These are phyloP conservation scores for Zosterops hypoxanthus DNA, from an alignment of 2,113 vertebrate species.

Conservation along the genomic window DNA sequence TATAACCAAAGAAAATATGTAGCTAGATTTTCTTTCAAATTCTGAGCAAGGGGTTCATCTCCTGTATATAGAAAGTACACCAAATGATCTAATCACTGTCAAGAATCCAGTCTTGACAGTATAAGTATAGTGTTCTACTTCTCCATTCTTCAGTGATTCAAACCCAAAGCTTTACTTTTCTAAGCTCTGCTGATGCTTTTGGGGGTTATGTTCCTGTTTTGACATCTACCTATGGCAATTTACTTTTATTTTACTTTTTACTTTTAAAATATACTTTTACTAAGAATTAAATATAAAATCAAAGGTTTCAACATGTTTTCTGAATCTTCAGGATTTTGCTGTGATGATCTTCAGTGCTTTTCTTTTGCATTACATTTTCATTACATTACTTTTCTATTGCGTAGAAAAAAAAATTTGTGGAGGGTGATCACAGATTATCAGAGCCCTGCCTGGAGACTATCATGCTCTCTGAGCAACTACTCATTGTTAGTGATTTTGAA, in stretches of 20 bases:
- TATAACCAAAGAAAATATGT: background rate
- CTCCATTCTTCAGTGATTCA: background rate
- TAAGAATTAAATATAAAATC: background rate
- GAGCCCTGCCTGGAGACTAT: background rate
- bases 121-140: background rate
- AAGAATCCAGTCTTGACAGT: background rate
- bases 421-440: background rate
- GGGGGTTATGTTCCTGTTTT: background rate
- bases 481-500: background rate
- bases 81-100: background rate
- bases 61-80: background rate
- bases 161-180: background rate
- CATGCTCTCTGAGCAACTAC: background rate
- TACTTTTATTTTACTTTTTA: background rate
- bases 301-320: background rate
- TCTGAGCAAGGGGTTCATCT: background rate
- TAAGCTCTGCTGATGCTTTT: background rate
- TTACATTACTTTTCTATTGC: background rate
- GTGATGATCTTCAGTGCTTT: background rate
- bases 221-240: background rate
- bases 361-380: background rate
- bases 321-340: background rate
- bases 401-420: background rate
- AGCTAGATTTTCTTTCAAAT: background rate
- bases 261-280: background rate